Percentiles rank a stretch among this genome's conserved stretches.
These are phyloP conservation scores for Chamaetylas fuelleborni DNA, from an alignment of 2,113 vertebrate species.

Conservation along the genomic window DNA sequence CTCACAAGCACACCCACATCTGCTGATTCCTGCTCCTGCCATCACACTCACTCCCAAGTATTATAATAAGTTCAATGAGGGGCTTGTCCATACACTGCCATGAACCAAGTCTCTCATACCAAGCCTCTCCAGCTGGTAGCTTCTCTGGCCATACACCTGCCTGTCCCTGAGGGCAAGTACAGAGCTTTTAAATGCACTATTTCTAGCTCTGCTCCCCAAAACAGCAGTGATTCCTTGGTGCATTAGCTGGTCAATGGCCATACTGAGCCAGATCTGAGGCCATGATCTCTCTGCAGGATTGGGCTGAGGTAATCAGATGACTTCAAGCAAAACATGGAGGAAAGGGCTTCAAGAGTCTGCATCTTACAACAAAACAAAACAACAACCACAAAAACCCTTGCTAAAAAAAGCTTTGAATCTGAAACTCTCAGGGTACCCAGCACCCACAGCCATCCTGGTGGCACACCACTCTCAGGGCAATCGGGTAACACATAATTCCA, in stretches of 20 bases:
- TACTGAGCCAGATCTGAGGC: not conserved
- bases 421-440: not conserved
- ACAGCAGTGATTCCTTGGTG: not conserved
- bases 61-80: not conserved
- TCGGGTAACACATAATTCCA: not conserved
- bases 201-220: not conserved
- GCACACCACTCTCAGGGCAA: not conserved
- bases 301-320: not conserved
- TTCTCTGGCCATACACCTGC: not conserved
- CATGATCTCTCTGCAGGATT: not conserved
- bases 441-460: not conserved
- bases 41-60: not conserved
- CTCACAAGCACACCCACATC: not conserved
- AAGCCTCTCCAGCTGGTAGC: not conserved
- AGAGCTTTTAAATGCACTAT: not conserved
- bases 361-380: not conserved
- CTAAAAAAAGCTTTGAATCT: not conserved
- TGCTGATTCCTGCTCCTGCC: not conserved
- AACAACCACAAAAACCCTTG: not conserved
- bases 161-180: not conserved
- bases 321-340: not conserved
- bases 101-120: not conserved
- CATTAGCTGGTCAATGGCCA: not conserved
- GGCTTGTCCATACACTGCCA: not conserved
- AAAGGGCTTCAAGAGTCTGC: not conserved